Percentiles rank a stretch among this genome's conserved stretches.
These are phyloP conservation scores for Holothuria leucospilota DNA, from an alignment of 53 echinoderm and acorn worm genomes.

Conservation along the genomic window DNA sequence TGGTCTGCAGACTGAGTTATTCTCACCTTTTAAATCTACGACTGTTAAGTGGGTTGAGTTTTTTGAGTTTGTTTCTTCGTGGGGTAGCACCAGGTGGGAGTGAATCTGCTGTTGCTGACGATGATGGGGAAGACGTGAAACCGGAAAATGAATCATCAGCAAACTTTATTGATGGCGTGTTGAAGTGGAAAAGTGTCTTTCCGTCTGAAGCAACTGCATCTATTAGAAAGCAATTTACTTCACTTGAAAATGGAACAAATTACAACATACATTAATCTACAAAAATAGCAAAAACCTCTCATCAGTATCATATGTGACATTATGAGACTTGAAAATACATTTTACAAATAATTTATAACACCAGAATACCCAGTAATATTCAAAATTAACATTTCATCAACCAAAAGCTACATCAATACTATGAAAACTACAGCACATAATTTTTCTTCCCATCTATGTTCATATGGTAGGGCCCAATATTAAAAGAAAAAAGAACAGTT, in stretches of 20 bases:
- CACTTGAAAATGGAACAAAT: neutral
- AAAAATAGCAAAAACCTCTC: too few species aligned
- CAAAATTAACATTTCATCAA: too few species aligned
- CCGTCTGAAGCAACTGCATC: constrained; percentile 88
- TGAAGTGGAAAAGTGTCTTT: constrained; percentile 82
- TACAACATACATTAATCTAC: neutral
- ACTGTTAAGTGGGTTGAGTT: constrained; percentile 71
- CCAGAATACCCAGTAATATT: too few species aligned
- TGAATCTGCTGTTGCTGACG: neutral
- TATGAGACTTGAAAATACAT: too few species aligned
- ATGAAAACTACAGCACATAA: too few species aligned
- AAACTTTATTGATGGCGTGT: constrained; percentile 93
- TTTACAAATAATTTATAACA: too few species aligned
- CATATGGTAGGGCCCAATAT: too few species aligned
- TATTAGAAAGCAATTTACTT: constrained; percentile 3
- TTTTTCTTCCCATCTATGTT: too few species aligned
- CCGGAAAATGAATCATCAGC: constrained; percentile 93
- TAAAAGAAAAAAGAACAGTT: too few species aligned
- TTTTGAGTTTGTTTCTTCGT: constrained; percentile 68
- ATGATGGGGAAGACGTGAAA: constrained; percentile 75
- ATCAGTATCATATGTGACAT: too few species aligned
- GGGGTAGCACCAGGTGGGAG: constrained; percentile 26
- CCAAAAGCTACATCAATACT: too few species aligned
- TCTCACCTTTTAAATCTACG: constrained; percentile 86
- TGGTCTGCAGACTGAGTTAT: too few species aligned